Base-by-base conservation (phyloP, 2,797 vertebrate species). In the Tamandua tetradactyla region DNA sequence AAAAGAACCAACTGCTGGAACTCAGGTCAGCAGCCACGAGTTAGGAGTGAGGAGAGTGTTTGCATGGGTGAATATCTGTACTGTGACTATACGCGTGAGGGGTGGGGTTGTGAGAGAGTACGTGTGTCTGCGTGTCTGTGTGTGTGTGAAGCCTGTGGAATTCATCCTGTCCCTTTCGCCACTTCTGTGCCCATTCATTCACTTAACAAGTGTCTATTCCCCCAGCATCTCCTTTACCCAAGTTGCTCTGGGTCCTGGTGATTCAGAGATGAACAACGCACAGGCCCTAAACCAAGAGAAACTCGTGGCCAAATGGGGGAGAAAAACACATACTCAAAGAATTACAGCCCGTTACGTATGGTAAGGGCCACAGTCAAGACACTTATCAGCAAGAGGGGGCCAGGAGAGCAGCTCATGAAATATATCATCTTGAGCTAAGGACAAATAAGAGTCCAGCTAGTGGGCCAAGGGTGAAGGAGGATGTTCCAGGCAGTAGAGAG, bases 191-290 rank as follows among this genome's bases (percentile, higher is more conserved):
- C 80, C 76, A 0, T 72, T 32, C 75, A 27, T 8, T 55, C 57
- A 30, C 20, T 82, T 64, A 44, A 74, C 82, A 86, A 74, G 64
- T 12, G 80, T 76, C 87, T 61, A 20, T 32, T 72, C 1, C 7
- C 32, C 68, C n/a, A 27, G 52, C 5, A 35, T 82, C 69, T 61
- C 75, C 57, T 86, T 62, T 49, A 37, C 32, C 42, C n/a, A 17
- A 94, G 42, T 5, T 59, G 42, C 49, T 7, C 85, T 42, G n/a
- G 49, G 30, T 85, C 74, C 94, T 22, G 8, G 87, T 83, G 94
- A 91, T 27, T 95, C 97, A 92, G 71, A 95, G 79, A 88, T 66
- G 74, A 95, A 59, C 49, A 75, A 87, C 74, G 89, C 83, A 59
- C 7, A 55, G 44, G 42, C 78, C 95, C 81, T 71, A 68, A 47